Conservation (phyloP, 2,888 invertebrate genomes). For the Cacoxenus indagator region DNA sequence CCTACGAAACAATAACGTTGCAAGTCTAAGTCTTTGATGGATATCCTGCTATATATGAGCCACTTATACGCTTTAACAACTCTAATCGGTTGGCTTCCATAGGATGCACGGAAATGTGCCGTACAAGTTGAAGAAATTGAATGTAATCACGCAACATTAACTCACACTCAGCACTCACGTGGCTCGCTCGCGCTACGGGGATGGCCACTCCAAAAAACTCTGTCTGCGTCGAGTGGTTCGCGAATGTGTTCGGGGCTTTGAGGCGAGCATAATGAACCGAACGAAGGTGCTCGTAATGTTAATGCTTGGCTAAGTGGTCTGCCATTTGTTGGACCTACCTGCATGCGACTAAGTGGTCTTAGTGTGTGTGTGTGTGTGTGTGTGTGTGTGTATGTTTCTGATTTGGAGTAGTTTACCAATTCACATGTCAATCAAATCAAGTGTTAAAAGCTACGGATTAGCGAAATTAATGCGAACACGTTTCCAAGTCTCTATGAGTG, state of each 20-base stretch:
- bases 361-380: not conserved
- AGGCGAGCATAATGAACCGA: not conserved
- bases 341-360: not conserved
- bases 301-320: constrained; percentile 46
- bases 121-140: not conserved
- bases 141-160: constrained; percentile 18
- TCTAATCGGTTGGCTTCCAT: not conserved
- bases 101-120: not conserved
- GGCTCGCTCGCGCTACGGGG: not conserved
- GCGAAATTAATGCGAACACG: constrained; percentile 34
- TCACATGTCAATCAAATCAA: constrained; percentile 52
- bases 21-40: too few relatives aligned
- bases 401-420: constrained; percentile 22
- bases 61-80: constrained; percentile 7
- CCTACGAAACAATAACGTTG: too few relatives aligned
- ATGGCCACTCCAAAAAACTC: not conserved
- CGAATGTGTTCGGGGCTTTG: not conserved
- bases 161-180: not conserved
- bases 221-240: not conserved
- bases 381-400: constrained; percentile 26
- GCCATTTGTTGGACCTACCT: constrained; percentile 24
- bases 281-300: constrained; percentile 19
- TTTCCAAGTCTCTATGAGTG: constrained; percentile 11
- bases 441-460: constrained; percentile 49
- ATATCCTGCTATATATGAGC: constrained; percentile 8